These are phyloP conservation scores for Physella acuta DNA, from an alignment of 1,140 invertebrate species.

Conservation along the genomic window DNA sequence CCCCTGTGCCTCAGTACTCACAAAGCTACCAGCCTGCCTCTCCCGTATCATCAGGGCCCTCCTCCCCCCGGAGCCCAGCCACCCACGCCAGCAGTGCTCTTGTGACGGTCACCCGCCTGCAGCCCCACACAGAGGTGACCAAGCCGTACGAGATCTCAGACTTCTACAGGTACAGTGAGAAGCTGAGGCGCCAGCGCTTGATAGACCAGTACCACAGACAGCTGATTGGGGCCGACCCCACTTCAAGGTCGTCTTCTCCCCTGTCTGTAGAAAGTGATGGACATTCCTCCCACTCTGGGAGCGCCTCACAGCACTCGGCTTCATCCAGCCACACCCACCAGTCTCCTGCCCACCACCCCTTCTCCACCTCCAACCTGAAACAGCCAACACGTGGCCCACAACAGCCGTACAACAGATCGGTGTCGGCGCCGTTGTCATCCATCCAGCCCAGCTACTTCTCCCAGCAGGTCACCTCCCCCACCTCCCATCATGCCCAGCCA, in stretches of 20 bases:
- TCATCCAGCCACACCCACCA: constrained; percentile 25
- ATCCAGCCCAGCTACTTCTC: not conserved
- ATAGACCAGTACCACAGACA: constrained; percentile 47
- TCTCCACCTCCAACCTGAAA: constrained; percentile 20
- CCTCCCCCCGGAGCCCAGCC: constrained; percentile 22
- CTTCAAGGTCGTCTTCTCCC: constrained; percentile 41
- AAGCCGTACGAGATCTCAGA: constrained; percentile 97
- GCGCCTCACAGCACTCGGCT: constrained; percentile 35
- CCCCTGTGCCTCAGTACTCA: constrained; percentile 8
- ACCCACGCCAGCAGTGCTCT: constrained; percentile 34
- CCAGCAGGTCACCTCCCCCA: not conserved
- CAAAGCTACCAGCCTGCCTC: not conserved
- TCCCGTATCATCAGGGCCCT: constrained; percentile 21
- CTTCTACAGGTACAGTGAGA: constrained; percentile 95
- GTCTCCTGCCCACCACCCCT: constrained; percentile 24
- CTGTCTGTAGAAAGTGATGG: constrained; percentile 38
- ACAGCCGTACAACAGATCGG: constrained; percentile 9
- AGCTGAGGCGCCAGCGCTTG: constrained; percentile 72
- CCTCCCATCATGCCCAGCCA: constrained; percentile 11
- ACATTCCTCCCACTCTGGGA: constrained; percentile 30
- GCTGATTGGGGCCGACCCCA: constrained; percentile 34
- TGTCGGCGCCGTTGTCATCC: not conserved
- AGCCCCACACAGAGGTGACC: constrained; percentile 80
- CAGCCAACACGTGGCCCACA: constrained; percentile 14
- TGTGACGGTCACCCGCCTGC: constrained; percentile 42